Base-by-base conservation (phyloP, 2,797 vertebrate genomes). In the Bradypus variegatus region DNA sequence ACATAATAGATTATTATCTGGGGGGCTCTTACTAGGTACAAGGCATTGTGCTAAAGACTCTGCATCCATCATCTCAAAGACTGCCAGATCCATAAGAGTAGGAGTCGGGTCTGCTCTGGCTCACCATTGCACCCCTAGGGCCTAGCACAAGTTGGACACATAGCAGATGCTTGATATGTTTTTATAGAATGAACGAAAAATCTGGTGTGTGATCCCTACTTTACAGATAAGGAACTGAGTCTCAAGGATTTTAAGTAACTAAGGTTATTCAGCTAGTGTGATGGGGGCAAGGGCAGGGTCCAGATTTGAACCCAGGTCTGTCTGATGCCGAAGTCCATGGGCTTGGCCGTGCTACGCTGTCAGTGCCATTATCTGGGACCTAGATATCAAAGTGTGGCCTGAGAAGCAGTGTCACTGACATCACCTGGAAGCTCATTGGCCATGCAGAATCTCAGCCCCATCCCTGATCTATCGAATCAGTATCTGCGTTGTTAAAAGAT, bases 1-100 rank as follows among this genome's bases (percentile, higher is more conserved):
- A 79, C 89, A 91, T 87, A 91, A 89, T 36, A 88, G 81, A 19
- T 45, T 88, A 45, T 31, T 53, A 53, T 88, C 85, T 91, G 60
- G 76, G 60, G 92, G 48, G 72, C 72, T 88, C 86, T 95, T 82
- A 77, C 60, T 41, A 3, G 3, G 48, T 85, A 83, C 55, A 82
- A 88, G 87, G 81, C 89, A 38, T 41, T 6, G 36, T 83, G 84
- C 70, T 88, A 58, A 93, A 64, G 72, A 86, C 65, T 79, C 67
- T 41, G 50, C 84, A 77, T 91, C 77, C 78, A 89, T 92, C 78
- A 87, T 81, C 69, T 88, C 79, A 64, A 79, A 76, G 75, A 41
- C 79, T 45, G 53, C 89, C 81, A 62, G 80, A 23, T 45, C 48
- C 67, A 6, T 0, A 3, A 48, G 83, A 88, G 36, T 41, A 77